These are phyloP conservation scores for Papilio elwesi DNA, from an alignment of 2,888 invertebrate species.

Conservation along the genomic window DNA sequence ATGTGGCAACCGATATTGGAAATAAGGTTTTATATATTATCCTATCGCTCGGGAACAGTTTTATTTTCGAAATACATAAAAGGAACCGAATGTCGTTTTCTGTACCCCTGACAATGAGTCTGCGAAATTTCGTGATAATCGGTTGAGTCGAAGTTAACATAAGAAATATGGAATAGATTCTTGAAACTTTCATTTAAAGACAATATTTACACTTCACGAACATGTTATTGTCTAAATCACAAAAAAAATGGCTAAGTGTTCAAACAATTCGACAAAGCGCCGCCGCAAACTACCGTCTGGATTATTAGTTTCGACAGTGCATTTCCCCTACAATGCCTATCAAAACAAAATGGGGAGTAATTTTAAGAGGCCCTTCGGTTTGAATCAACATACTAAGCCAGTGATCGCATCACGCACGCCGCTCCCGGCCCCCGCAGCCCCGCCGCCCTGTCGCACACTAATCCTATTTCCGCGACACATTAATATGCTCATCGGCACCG, in stretches of 20 bases:
- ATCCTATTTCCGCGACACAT: slow-evolving; percentile 81
- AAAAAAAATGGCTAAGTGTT: background rate
- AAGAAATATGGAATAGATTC: background rate
- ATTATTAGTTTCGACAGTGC: slow-evolving; percentile 33
- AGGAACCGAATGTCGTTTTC: no score
- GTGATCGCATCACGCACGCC: slow-evolving; percentile 63
- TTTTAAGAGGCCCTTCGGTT: slow-evolving; percentile 59
- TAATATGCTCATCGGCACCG: slow-evolving; percentile 83
- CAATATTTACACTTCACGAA: background rate
- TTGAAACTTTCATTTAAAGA: background rate
- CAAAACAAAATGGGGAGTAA: slow-evolving; percentile 54
- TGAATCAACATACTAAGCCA: slow-evolving; percentile 61
- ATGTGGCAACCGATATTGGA: no score
- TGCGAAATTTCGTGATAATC: no score
- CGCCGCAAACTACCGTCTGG: background rate
- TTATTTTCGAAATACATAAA: no score
- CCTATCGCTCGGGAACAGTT: no score
- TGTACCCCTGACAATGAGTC: no score
- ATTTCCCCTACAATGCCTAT: slow-evolving; percentile 39
- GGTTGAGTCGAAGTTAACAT: no score
- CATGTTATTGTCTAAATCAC: background rate
- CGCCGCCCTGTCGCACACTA: slow-evolving; percentile 60
- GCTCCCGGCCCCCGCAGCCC: slow-evolving; percentile 48
- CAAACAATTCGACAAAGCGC: background rate
- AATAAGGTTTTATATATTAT: no score